These are phyloP conservation scores for Mellilla xanthometata DNA, from an alignment of 2,888 invertebrate genomes.

Conservation along the genomic window DNA sequence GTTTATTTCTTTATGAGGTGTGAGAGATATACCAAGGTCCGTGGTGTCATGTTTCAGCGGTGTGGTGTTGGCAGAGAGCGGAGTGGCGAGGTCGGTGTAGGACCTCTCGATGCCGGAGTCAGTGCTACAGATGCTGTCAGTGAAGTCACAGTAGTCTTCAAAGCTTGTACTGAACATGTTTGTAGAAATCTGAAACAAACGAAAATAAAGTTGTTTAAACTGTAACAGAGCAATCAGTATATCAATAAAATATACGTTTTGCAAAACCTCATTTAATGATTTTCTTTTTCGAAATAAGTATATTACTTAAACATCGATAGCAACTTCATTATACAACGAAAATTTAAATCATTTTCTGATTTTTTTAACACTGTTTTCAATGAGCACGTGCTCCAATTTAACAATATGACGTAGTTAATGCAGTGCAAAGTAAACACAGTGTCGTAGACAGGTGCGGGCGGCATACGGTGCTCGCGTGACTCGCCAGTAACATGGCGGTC, in stretches of 20 bases:
- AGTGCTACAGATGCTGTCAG: constrained; percentile 84
- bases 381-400: too few relatives aligned
- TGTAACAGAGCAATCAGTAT: too few relatives aligned
- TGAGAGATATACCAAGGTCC: constrained; percentile 59
- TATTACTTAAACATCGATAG: too few relatives aligned
- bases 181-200: constrained; percentile 45
- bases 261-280: too few relatives aligned
- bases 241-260: too few relatives aligned
- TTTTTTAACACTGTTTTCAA: too few relatives aligned
- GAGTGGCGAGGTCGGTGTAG: constrained; percentile 54
- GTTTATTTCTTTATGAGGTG: constrained; percentile 56
- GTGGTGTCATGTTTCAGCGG: constrained; percentile 58
- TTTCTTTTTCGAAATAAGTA: too few relatives aligned
- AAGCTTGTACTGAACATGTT: constrained; percentile 68
- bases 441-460: constrained; percentile 54
- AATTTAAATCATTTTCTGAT: too few relatives aligned
- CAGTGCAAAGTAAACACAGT: too few relatives aligned
- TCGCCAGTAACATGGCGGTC: constrained; percentile 49
- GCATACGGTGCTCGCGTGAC: constrained; percentile 75
- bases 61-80: constrained; percentile 46
- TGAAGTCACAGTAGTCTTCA: constrained; percentile 74
- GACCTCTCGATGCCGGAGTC: constrained; percentile 90
- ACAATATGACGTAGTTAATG: too few relatives aligned
- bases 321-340: too few relatives aligned
- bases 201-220: constrained; percentile 11